Conservation (phyloP, 1,140 invertebrate species). For the Zaprionus ghesquierei region DNA sequence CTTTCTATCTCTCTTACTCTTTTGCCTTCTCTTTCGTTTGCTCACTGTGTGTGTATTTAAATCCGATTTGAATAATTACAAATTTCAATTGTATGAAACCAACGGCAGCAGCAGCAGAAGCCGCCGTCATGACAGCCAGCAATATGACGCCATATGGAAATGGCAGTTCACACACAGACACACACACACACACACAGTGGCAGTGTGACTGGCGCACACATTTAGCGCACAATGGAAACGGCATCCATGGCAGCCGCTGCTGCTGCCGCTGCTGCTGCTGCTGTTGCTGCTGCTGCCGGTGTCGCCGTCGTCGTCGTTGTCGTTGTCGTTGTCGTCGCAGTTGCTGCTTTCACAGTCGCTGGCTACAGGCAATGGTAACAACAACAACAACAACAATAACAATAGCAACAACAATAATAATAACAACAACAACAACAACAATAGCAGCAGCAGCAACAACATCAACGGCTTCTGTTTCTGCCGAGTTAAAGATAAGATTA, state of each 20-base stretch:
- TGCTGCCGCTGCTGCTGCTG: conserved; percentile 28
- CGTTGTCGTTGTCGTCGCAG: conserved; percentile 14
- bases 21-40: neutral
- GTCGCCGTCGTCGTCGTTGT: conserved; percentile 8
- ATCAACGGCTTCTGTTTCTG: conserved; percentile 74
- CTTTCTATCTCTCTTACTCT: neutral
- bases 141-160: conserved; percentile 79
- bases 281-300: conserved; percentile 19
- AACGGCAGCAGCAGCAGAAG: conserved; percentile 33
- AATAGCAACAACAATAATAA: too few relatives aligned
- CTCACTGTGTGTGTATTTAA: conserved; percentile 64
- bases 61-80: conserved; percentile 81
- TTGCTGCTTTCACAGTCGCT: conserved; percentile 66
- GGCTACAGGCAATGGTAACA: conserved; percentile 40
- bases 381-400: conserved; percentile 38
- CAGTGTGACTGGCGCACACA: conserved; percentile 41
- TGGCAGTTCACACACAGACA: conserved; percentile 41
- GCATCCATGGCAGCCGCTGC: conserved; percentile 33
- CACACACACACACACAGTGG: conserved; percentile 9
- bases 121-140: conserved; percentile 48
- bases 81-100: conserved; percentile 78
- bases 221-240: conserved; percentile 59
- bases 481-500: conserved; percentile 79
- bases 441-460: conserved; percentile 31
- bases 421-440: neutral